Evolutionary conservation across 2,888 invertebrate species (phyloP), one percentile per base, ranked within the genome.

Genomic region (Metallyticus violacea): DNA sequence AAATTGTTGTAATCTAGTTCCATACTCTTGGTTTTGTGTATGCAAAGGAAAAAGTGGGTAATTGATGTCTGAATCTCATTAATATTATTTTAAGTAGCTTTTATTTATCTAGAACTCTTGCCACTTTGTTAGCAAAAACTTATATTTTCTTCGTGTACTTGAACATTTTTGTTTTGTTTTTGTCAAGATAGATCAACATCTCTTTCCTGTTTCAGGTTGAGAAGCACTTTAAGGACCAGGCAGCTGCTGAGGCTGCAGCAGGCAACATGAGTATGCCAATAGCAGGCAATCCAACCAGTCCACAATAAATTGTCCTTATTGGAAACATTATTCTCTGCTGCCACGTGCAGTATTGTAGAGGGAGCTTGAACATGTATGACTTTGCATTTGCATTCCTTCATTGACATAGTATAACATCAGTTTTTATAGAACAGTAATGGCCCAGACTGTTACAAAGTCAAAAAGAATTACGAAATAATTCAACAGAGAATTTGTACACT

Each of bases 221-320:
- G 87, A 91, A 91, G 89, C 90, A 91, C 88, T 88, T 90, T 76
- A 91, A 90, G 89, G 91, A 91, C 87, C 90, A 90, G 86, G 85
- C 85, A 85, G 88, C 90, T 89, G 89, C 85, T 88, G 90, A 76
- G 88, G 89, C 86, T 82, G 88, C 79, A 85, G 87, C 77, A 88
- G 40, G 40, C 15, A 62, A 62, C 40, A 15, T 62, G 15, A 22
- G 40, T 62, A 62, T 62, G 40, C 88, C 77, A 76, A 85, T 78
- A 9, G 85, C 86, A 81, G 87, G 86, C 7, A 26, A 79, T 22
- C 62, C 84, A 26, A 78, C 79, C 5, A 26, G 79, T 25, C 85
- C 79, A 28, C 79, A 83, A 40, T 82, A 86, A 83, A 40, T 22
- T 76, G 5, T 9, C 30, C 9, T 62, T 62, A 22, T n/a, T n/a